A percentile compares a stretch with the other conserved stretches of the same genome.
phyloP scores from a whole-genome alignment of 2,888 invertebrate genomes.

The Parthenolecanium corni region DNA sequence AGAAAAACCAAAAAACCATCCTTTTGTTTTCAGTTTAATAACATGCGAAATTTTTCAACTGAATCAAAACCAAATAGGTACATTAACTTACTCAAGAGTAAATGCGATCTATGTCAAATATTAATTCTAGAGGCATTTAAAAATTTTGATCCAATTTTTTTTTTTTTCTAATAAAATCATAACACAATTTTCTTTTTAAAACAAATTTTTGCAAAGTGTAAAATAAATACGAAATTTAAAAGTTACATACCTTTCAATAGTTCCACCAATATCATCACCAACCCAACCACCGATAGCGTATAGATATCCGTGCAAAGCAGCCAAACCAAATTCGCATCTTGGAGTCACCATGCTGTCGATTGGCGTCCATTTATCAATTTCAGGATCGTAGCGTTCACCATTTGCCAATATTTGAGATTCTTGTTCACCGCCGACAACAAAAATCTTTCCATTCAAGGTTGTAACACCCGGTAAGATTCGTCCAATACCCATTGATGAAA shows the following conservation, averaged over 20 bases:
- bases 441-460: slow-evolving; percentile 69
- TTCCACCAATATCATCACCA: slow-evolving; percentile 77
- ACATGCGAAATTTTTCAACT: too few relatives aligned
- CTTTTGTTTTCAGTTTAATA: too few relatives aligned
- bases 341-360: slow-evolving; percentile 47
- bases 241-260: slow-evolving; percentile 60
- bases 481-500: slow-evolving; percentile 69
- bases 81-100: too few relatives aligned
- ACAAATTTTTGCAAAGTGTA: too few relatives aligned
- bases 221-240: too few relatives aligned
- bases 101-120: too few relatives aligned
- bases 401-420: slow-evolving; percentile 79
- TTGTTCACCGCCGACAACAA: slow-evolving; percentile 83
- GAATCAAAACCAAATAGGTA: too few relatives aligned
- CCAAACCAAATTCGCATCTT: slow-evolving; percentile 79
- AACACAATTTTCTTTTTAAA: too few relatives aligned
- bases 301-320: slow-evolving; percentile 66
- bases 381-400: slow-evolving; percentile 72
- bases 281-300: slow-evolving; percentile 91
- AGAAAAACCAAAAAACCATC: too few relatives aligned
- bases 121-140: too few relatives aligned
- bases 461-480: slow-evolving; percentile 81
- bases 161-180: too few relatives aligned
- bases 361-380: slow-evolving; percentile 45
- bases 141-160: too few relatives aligned